Conservation (phyloP, 2,888 invertebrate species). For the Neelides folsomi region DNA sequence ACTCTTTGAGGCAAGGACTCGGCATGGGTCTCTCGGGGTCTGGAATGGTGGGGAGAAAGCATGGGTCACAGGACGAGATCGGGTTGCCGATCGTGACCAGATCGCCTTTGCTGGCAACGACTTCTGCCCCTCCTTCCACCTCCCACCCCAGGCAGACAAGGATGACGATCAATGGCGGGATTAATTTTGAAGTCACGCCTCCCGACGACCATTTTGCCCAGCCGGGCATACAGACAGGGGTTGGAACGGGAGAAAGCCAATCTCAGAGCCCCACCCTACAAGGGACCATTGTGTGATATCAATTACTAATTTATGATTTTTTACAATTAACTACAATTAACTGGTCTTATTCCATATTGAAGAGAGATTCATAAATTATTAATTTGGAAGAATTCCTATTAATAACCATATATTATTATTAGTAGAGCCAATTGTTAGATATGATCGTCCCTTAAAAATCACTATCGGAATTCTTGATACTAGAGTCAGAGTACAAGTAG, state of each 20-base stretch:
- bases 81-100: conserved; percentile 24
- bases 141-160: conserved; percentile 13
- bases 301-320: conserved; percentile 2
- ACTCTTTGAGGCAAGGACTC: conserved; percentile 68
- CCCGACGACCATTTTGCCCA: conserved; percentile 11
- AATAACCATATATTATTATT: too few relatives aligned
- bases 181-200: conserved; percentile 31
- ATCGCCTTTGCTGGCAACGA: conserved; percentile 5
- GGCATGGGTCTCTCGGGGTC: conserved; percentile 45
- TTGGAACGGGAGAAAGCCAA: not conserved
- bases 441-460: too few relatives aligned
- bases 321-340: not conserved
- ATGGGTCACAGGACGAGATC: conserved; percentile 27
- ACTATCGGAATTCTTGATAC: too few relatives aligned
- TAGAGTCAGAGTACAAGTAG: too few relatives aligned
- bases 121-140: conserved; percentile 6
- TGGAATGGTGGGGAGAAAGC: conserved; percentile 7
- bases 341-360: not conserved
- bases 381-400: too few relatives aligned
- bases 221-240: too few relatives aligned
- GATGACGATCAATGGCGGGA: conserved; percentile 23
- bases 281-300: conserved; percentile 33
- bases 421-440: too few relatives aligned
- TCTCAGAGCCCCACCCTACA: conserved; percentile 23
- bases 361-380: too few relatives aligned